phyloP scores from a whole-genome alignment of 2,888 invertebrate genomes.

The Lasioglossum malachurum region DNA sequence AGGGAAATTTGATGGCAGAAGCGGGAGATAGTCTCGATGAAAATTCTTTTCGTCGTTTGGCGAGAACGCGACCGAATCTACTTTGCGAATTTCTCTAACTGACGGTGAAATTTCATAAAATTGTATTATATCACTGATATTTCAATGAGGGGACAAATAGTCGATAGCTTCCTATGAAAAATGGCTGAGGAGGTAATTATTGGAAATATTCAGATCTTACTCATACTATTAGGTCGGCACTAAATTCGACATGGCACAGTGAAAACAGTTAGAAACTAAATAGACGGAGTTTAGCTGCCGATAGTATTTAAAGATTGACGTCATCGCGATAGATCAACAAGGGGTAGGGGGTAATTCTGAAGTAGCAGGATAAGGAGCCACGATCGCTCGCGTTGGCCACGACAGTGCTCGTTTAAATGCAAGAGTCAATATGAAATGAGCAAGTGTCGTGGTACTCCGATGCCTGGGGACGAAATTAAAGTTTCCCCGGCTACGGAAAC shows the following conservation, averaged over 20 bases:
- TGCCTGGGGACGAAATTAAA: constrained; percentile 48
- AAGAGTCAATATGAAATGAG: constrained; percentile 33
- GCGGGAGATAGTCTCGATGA: not conserved
- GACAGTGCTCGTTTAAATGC: constrained; percentile 49
- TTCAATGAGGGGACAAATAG: not conserved
- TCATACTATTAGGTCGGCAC: no score
- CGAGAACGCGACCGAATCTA: not conserved
- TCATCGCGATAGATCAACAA: not conserved
- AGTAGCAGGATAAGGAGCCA: not conserved
- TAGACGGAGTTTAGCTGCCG: not conserved
- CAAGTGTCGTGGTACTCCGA: not conserved
- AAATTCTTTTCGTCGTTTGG: not conserved
- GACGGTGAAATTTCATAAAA: not conserved
- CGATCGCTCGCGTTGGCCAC: not conserved
- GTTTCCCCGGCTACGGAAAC: constrained; percentile 41
- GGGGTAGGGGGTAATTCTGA: not conserved
- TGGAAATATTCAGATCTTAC: not conserved
- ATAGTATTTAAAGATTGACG: not conserved
- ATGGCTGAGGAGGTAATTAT: not conserved
- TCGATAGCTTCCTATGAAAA: not conserved
- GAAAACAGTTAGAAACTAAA: no score
- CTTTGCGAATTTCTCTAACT: not conserved
- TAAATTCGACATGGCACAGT: not conserved
- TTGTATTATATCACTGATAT: not conserved
- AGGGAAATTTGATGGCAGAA: not conserved